phyloP scores from a whole-genome alignment of 2,797 vertebrate genomes.

The Darevskia mixta region DNA sequence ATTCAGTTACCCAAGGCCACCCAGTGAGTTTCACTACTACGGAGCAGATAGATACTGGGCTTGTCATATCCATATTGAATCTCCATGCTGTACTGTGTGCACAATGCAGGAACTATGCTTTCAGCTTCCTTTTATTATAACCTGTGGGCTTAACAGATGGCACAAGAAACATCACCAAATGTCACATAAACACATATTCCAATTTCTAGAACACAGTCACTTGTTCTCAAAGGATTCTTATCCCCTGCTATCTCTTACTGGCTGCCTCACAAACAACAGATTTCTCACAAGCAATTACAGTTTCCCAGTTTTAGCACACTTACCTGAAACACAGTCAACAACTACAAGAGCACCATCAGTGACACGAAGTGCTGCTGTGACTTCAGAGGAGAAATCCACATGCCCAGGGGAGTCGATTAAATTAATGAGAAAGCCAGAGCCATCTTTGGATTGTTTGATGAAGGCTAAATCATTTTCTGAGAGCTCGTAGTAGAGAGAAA shows the following conservation, averaged over 20 bases:
- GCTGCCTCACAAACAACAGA: not conserved
- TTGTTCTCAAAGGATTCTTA: not conserved
- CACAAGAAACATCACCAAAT: not conserved
- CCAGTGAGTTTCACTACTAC: not conserved
- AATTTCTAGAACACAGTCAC: not conserved
- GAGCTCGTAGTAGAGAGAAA: conserved; percentile 75
- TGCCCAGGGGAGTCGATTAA: conserved; percentile 76
- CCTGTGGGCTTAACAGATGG: not conserved
- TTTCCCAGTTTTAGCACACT: conserved; percentile 13
- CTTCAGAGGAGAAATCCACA: conserved; percentile 79
- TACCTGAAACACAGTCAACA: conserved; percentile 77
- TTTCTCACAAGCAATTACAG: not conserved
- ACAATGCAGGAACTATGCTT: not conserved
- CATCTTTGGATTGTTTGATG: conserved; percentile 74
- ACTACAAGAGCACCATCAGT: conserved; percentile 75
- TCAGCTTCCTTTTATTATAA: not conserved
- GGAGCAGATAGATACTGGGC: not conserved
- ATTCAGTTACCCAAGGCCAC: not conserved
- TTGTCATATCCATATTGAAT: not conserved
- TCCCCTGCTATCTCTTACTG: not conserved
- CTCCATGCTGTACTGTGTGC: not conserved
- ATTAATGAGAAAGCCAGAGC: conserved; percentile 76
- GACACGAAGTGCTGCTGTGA: conserved; percentile 73
- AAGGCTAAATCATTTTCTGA: conserved; percentile 71
- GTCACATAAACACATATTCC: not conserved